Evolutionary conservation across 2,797 vertebrate species (phyloP).

Genomic region (Chromobotia macracanthus): DNA sequence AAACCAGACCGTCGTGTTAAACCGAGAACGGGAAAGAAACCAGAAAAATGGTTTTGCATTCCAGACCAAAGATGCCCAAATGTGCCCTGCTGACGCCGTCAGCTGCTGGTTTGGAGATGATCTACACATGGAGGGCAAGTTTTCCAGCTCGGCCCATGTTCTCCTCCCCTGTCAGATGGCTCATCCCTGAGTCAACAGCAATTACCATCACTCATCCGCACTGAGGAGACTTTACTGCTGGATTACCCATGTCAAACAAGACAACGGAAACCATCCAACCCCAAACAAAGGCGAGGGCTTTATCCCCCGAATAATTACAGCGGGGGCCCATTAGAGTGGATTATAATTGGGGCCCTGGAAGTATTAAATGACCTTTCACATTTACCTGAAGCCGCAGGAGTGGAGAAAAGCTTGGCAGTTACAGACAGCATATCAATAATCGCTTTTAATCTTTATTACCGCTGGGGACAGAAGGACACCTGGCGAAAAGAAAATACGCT

Average conservation of each 20-base stretch:
- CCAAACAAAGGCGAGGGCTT: constrained; percentile 83
- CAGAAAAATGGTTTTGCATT: constrained; percentile 23
- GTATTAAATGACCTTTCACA: constrained; percentile 90
- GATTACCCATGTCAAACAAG: constrained; percentile 78
- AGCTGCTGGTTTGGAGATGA: constrained; percentile 51
- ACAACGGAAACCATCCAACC: constrained; percentile 73
- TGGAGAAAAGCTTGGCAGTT: constrained; percentile 78
- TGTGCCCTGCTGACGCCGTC: constrained; percentile 40
- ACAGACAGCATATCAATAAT: constrained; percentile 85
- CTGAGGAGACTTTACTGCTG: constrained; percentile 77
- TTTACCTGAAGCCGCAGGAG: constrained; percentile 81
- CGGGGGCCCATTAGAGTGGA: constrained; percentile 81
- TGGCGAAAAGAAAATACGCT: constrained; percentile 78
- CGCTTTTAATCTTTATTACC: constrained; percentile 83
- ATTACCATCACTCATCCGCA: constrained; percentile 79
- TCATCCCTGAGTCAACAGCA: constrained; percentile 80
- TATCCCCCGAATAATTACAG: constrained; percentile 84
- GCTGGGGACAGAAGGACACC: constrained; percentile 83
- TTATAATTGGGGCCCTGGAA: constrained; percentile 85
- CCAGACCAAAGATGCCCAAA: constrained; percentile 42
- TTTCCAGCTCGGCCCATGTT: constrained; percentile 40
- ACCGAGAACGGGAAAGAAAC: constrained; percentile 15
- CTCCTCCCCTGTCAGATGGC: constrained; percentile 52
- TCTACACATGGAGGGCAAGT: constrained; percentile 50
- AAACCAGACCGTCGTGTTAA: constrained; percentile 33